phyloP scores from a whole-genome alignment of 2,797 vertebrate genomes.

The Gambelia wislizenii region DNA sequence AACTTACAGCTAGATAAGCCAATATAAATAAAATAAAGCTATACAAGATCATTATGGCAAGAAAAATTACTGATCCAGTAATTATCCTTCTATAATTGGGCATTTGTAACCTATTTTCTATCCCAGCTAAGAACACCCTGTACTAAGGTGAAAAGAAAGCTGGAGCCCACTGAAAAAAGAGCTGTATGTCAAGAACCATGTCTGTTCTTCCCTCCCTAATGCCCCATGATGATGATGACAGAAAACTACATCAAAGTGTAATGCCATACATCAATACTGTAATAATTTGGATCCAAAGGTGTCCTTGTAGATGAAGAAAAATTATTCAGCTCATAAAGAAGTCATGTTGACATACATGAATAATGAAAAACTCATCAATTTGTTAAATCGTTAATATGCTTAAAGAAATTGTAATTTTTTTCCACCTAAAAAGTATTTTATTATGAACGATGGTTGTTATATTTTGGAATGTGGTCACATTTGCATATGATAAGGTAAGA shows the following conservation, averaged over 20 bases:
- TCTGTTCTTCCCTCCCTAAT: not conserved
- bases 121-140: slow-evolving; percentile 1
- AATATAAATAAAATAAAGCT: not conserved
- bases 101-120: not conserved
- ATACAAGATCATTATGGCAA: not conserved
- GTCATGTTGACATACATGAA: not conserved
- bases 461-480: not conserved
- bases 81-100: not conserved
- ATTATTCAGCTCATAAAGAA: not conserved
- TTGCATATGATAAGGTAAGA: not conserved
- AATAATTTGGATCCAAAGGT: slow-evolving; percentile 5
- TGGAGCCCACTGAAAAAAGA: not conserved
- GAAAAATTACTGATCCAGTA: not conserved
- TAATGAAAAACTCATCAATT: not conserved
- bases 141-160: not conserved
- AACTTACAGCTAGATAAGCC: not conserved
- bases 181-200: not conserved
- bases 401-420: not conserved
- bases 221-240: not conserved
- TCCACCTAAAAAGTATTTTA: not conserved
- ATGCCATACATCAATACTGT: not conserved
- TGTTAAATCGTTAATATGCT: not conserved
- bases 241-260: not conserved
- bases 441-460: not conserved
- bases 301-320: not conserved